These are phyloP conservation scores for human (Homo sapiens) DNA, from an alignment of 2,113 vertebrate genomes.

Conservation along the genomic window DNA sequence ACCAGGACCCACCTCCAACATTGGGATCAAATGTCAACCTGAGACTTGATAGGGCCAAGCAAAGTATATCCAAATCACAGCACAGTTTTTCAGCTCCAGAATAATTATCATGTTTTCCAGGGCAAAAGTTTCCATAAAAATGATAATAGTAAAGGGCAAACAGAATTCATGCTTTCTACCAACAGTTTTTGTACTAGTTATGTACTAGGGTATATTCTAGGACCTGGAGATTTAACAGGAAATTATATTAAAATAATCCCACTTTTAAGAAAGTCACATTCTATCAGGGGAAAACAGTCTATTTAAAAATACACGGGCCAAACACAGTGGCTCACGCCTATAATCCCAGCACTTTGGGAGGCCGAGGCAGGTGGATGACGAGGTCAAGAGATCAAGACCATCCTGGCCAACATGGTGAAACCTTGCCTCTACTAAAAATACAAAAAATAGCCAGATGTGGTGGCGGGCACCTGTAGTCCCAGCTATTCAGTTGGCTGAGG, in stretches of 20 bases:
- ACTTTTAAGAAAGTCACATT: neutral
- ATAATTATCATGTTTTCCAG: neutral
- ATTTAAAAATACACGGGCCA: neutral
- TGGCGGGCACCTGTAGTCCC: no score
- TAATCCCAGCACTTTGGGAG: no score
- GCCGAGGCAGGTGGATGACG: no score
- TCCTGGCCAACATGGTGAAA: no score
- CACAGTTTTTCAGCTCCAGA: neutral
- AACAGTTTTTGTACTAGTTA: neutral
- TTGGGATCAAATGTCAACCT: neutral
- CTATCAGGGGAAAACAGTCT: neutral
- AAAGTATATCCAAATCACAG: neutral
- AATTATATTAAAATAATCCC: neutral
- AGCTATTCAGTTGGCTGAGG: no score
- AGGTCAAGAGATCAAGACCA: no score
- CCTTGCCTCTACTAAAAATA: no score
- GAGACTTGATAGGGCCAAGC: neutral
- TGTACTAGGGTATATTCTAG: neutral
- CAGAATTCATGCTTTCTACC: neutral
- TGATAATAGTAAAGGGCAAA: neutral
- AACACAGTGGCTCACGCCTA: no score
- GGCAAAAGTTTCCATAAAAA: neutral
- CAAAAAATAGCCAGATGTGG: no score
- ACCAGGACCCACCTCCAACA: neutral
- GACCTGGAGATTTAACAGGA: neutral